Evolutionary conservation across 1,140 invertebrate species (phyloP).

Genomic region (Ostrea denselamellosa): DNA sequence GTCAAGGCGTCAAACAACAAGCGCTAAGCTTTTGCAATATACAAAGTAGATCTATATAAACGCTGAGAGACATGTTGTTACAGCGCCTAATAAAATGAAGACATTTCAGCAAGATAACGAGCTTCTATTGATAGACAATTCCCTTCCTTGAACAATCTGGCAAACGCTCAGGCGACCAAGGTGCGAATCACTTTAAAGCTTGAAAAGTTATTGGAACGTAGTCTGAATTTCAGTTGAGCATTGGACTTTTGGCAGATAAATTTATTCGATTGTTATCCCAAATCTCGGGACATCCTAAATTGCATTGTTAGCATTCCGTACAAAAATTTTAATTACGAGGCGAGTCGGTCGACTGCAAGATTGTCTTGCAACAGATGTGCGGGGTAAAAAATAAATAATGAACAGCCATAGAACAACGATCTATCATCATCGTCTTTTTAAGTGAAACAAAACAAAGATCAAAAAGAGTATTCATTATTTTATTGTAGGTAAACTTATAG

Average conservation of each 20-base stretch:
- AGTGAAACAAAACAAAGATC: slow-evolving; percentile 37
- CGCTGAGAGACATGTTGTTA: slow-evolving; percentile 37
- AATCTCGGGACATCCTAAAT: slow-evolving; percentile 5
- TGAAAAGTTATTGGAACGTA: slow-evolving; percentile 30
- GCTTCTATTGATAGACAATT: slow-evolving; percentile 32
- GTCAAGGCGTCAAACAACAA: slow-evolving; percentile 31
- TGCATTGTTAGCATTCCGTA: slow-evolving; percentile 12
- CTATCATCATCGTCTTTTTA: slow-evolving; percentile 27
- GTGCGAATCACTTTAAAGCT: slow-evolving; percentile 39
- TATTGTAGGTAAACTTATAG: slow-evolving; percentile 13
- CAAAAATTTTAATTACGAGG: slow-evolving; percentile 30
- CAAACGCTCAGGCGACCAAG: slow-evolving; percentile 13
- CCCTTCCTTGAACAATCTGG: slow-evolving; percentile 31
- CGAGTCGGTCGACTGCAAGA: slow-evolving; percentile 33
- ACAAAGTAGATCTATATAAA: slow-evolving; percentile 34
- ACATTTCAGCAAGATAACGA: slow-evolving; percentile 35
- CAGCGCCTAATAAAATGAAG: slow-evolving; percentile 37
- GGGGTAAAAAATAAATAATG: slow-evolving; percentile 33
- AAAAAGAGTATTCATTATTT: slow-evolving; percentile 37
- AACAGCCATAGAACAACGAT: slow-evolving; percentile 15
- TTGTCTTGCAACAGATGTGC: slow-evolving; percentile 34
- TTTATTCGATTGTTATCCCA: slow-evolving; percentile 17
- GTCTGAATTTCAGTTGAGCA: slow-evolving; percentile 17
- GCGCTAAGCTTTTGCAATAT: slow-evolving; percentile 37
- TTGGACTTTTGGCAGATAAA: slow-evolving; percentile 14